Evolutionary conservation across 2,113 vertebrate genomes (phyloP).

Genomic region (Rhodinocichla rosea): DNA sequence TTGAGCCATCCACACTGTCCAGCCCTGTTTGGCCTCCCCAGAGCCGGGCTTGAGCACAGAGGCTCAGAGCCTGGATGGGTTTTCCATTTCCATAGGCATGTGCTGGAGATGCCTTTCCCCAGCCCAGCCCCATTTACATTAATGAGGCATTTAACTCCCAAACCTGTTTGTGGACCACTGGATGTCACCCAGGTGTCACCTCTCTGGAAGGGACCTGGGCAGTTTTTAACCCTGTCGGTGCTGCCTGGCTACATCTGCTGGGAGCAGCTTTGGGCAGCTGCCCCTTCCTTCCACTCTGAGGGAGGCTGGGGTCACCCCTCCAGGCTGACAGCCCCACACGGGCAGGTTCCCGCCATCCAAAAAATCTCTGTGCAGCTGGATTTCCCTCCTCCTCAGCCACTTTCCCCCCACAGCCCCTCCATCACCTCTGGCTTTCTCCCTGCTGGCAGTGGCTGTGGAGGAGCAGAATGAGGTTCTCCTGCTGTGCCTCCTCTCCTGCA

Average conservation of each 20-base stretch:
- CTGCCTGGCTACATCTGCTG: background rate
- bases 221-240: background rate
- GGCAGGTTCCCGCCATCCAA: background rate
- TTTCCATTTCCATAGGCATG: slow-evolving; percentile 33
- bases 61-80: background rate
- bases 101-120: slow-evolving; percentile 4
- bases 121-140: slow-evolving; percentile 11
- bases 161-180: slow-evolving; percentile 28
- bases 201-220: background rate
- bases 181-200: background rate
- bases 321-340: fast-evolving
- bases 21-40: fast-evolving
- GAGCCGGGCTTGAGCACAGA: background rate
- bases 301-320: background rate
- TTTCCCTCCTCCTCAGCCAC: background rate
- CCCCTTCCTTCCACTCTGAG: fast-evolving
- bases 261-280: background rate
- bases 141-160: slow-evolving; percentile 20
- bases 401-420: background rate
- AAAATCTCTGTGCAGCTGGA: background rate
- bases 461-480: background rate
- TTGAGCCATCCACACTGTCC: background rate
- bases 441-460: fast-evolving
- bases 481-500: background rate
- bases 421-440: background rate